Evolutionary conservation across 2,797 vertebrate genomes (phyloP).

Genomic region (Kryptolebias ocellatus): DNA sequence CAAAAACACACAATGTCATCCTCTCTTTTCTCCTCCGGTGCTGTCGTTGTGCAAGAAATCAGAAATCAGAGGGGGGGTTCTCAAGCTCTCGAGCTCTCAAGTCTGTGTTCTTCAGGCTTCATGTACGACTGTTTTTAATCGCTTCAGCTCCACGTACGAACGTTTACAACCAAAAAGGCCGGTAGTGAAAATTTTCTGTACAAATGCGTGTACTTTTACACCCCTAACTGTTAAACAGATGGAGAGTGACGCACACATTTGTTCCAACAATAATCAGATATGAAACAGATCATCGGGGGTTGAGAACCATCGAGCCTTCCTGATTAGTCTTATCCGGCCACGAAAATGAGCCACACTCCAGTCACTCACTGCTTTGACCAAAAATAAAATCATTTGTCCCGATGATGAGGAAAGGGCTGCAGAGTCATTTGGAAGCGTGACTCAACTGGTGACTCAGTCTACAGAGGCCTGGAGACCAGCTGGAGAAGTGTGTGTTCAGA

Average conservation of each 20-base stretch:
- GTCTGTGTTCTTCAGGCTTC: too few species aligned
- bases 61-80: too few species aligned
- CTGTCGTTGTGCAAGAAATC: too few species aligned
- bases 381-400: constrained; percentile 13
- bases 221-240: constrained; percentile 19
- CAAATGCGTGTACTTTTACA: too few species aligned
- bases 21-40: too few species aligned
- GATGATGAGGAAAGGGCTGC: constrained; percentile 10
- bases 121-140: too few species aligned
- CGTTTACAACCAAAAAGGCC: too few species aligned
- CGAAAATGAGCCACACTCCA: neutral
- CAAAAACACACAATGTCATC: too few species aligned
- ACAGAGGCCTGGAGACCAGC: constrained; percentile 37
- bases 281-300: neutral
- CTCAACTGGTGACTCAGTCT: constrained; percentile 41
- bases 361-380: neutral
- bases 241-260: constrained; percentile 1
- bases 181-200: too few species aligned
- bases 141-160: too few species aligned
- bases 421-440: constrained; percentile 14
- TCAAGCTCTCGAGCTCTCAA: too few species aligned
- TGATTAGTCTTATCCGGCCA: neutral
- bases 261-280: constrained; percentile 28
- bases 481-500: constrained; percentile 13
- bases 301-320: neutral